phyloP scores from a whole-genome alignment of 2,888 invertebrate genomes.

The Caenorhabditis doughertyi region DNA sequence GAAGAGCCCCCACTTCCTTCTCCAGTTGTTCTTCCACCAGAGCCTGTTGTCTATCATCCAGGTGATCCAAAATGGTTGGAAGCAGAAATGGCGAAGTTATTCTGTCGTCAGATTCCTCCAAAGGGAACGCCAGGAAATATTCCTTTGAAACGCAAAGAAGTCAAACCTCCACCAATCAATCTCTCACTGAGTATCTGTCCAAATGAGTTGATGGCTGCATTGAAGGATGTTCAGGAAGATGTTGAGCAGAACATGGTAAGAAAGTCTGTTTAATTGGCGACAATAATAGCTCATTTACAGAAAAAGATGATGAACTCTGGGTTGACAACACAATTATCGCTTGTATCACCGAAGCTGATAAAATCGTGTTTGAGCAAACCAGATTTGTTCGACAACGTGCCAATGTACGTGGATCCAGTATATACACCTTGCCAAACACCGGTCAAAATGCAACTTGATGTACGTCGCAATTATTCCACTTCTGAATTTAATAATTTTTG shows the following conservation, averaged over 20 bases:
- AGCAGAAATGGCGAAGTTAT: neutral
- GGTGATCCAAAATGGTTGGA: neutral
- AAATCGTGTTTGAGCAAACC: neutral
- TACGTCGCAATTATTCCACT: neutral
- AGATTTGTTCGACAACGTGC: conserved; percentile 13
- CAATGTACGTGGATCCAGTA: neutral
- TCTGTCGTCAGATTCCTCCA: neutral
- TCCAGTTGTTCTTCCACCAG: neutral
- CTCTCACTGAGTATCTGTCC: too few species aligned
- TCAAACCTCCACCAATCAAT: too few species aligned
- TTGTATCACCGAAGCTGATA: neutral
- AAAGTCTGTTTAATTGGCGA: too few species aligned
- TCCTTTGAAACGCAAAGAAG: too few species aligned
- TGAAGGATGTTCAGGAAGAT: too few species aligned
- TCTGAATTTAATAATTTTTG: neutral
- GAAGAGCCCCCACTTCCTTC: too few species aligned
- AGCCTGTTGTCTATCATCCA: neutral
- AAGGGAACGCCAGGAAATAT: too few species aligned
- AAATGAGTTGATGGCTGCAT: too few species aligned
- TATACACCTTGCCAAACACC: conserved; percentile 14
- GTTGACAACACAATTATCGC: neutral
- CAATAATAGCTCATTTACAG: neutral
- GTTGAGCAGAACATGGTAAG: neutral
- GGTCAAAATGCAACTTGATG: neutral
- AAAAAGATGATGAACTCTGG: neutral